Conservation (phyloP, 2,797 vertebrate species). For the Argya squamiceps region DNA sequence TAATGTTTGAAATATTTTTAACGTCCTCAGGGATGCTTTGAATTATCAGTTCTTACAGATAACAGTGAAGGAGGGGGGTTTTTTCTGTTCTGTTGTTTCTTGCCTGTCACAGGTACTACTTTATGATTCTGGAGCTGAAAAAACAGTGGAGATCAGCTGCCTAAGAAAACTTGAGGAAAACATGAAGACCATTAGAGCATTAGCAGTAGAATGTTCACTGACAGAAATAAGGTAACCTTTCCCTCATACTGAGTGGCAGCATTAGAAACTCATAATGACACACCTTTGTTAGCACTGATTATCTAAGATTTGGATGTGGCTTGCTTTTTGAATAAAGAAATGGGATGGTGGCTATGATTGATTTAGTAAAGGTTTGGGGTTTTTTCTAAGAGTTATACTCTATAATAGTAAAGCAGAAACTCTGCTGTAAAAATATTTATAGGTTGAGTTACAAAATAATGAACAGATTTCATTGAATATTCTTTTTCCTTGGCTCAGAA, state of each 20-base stretch:
- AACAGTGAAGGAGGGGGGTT: fast-evolving
- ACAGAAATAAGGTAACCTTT: slow-evolving; percentile 85
- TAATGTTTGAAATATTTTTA: neutral
- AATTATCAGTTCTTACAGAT: neutral
- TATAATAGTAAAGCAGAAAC: neutral
- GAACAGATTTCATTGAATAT: neutral
- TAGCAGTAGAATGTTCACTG: slow-evolving; percentile 87
- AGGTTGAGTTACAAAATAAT: neutral
- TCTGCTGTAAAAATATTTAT: neutral
- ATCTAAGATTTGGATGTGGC: neutral
- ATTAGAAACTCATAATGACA: neutral
- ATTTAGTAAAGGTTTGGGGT: neutral
- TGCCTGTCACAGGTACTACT: slow-evolving; percentile 81
- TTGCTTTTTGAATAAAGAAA: neutral
- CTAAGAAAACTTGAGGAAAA: slow-evolving; percentile 82
- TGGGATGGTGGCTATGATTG: neutral
- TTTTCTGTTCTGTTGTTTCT: neutral
- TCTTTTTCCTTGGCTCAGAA: neutral
- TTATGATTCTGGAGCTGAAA: slow-evolving; percentile 85
- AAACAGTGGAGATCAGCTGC: slow-evolving; percentile 73
- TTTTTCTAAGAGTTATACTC: neutral
- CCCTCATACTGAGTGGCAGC: neutral
- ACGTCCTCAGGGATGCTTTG: neutral
- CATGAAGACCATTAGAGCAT: slow-evolving; percentile 68
- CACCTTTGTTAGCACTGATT: neutral